Conservation (phyloP, 2,113 vertebrate species). For the Indicator indicator region DNA sequence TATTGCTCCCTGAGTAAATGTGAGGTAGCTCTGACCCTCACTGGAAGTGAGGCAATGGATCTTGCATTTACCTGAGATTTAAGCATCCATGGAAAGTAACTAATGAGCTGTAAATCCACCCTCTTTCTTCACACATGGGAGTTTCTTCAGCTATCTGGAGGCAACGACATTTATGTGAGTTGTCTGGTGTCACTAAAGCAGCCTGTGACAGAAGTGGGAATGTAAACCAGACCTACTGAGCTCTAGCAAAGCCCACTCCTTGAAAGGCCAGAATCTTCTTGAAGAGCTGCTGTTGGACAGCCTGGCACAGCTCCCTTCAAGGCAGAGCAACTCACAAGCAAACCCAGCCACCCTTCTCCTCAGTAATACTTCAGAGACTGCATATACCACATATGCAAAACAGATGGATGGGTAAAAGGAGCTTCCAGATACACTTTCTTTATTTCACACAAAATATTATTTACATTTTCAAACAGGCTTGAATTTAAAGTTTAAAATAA, state of each 20-base stretch:
- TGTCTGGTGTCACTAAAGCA: background rate
- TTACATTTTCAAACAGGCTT: background rate
- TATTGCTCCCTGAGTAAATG: constrained; percentile 26
- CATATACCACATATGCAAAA: background rate
- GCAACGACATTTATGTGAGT: background rate
- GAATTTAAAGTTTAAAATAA: background rate
- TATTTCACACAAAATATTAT: background rate
- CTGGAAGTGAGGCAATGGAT: background rate
- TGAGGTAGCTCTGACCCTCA: constrained; percentile 21
- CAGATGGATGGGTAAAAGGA: background rate
- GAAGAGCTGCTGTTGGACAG: background rate
- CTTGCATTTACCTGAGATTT: constrained; percentile 39
- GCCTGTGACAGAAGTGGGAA: background rate
- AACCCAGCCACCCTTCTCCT: background rate
- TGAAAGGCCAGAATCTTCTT: background rate
- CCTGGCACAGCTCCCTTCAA: background rate
- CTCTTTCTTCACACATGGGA: background rate
- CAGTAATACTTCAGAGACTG: background rate
- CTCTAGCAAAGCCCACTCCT: background rate
- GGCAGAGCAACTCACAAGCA: background rate
- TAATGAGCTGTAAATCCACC: constrained; percentile 44
- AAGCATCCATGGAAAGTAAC: constrained; percentile 12
- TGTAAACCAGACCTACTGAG: background rate
- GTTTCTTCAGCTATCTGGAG: background rate
- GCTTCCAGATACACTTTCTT: background rate